Conservation (phyloP, 2,888 invertebrate species). For the Mesorhabditis sp. region DNA sequence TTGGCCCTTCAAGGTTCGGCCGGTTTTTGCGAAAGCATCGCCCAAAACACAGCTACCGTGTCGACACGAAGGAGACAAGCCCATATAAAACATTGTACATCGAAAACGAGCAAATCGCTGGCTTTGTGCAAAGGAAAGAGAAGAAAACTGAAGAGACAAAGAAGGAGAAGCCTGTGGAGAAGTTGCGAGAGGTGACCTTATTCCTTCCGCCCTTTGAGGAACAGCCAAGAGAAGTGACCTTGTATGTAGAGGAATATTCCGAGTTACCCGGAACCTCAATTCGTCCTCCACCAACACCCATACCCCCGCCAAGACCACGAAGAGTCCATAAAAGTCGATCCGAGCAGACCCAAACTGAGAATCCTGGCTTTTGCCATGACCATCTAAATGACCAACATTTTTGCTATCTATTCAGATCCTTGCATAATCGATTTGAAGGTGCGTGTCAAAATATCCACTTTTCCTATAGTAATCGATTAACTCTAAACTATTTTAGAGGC, state of each 20-base stretch:
- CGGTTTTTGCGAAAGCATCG: not conserved
- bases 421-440: constrained; percentile 17
- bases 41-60: not conserved
- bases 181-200: not conserved
- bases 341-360: not conserved
- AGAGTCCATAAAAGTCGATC: constrained; percentile 4
- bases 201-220: not conserved
- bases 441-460: not conserved
- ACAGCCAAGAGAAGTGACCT: no score
- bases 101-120: not conserved
- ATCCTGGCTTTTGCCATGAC: not conserved
- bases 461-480: not conserved
- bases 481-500: constrained; percentile 70
- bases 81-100: not conserved
- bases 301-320: not conserved
- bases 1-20: not conserved
- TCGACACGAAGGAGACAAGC: not conserved
- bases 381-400: constrained; percentile 7
- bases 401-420: constrained; percentile 15
- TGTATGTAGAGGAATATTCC: no score
- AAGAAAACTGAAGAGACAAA: not conserved
- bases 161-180: not conserved
- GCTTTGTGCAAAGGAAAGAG: constrained; percentile 4
- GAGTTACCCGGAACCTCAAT: not conserved
- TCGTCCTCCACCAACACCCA: not conserved